Evolutionary conservation across 2,888 invertebrate species (phyloP).

Genomic region (Acrobasis consociella): DNA sequence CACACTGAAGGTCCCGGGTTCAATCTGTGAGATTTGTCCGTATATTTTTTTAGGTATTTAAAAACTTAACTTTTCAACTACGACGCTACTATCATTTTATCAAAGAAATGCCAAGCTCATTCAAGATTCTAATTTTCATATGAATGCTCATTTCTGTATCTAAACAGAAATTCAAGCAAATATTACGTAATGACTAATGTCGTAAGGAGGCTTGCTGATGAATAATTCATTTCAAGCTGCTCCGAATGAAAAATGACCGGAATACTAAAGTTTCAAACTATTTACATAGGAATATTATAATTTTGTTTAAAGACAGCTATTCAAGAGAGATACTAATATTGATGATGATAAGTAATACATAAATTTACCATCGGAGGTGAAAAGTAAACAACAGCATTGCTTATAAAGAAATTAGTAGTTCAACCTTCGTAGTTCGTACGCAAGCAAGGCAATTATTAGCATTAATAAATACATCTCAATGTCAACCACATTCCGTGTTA

Average conservation of each 20-base stretch:
- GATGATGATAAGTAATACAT: not conserved
- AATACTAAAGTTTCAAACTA: constrained; percentile 38
- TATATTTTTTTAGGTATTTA: too few relatives aligned
- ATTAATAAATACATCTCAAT: too few relatives aligned
- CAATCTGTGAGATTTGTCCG: too few relatives aligned
- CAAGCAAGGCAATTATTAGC: too few relatives aligned
- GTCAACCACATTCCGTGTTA: too few relatives aligned
- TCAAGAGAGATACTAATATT: not conserved
- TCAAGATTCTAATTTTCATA: not conserved
- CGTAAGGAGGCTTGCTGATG: constrained; percentile 40
- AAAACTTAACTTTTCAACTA: too few relatives aligned
- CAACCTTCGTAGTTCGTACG: too few relatives aligned
- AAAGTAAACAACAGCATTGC: not conserved
- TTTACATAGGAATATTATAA: constrained; percentile 22
- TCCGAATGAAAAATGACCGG: constrained; percentile 50
- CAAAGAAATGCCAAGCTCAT: not conserved
- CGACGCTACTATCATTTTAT: not conserved
- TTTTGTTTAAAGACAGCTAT: not conserved
- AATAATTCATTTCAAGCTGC: constrained; percentile 54
- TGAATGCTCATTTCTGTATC: constrained; percentile 2
- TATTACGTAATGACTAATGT: constrained; percentile 46
- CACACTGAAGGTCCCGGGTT: too few relatives aligned
- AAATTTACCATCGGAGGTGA: not conserved
- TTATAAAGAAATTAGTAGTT: not conserved
- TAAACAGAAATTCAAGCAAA: constrained; percentile 25